A percentile compares a stretch with the other conserved stretches of the same genome.
Evolutionary conservation across 23 tunicate genomes (phyloP).

Genomic region (Styela clava): DNA sequence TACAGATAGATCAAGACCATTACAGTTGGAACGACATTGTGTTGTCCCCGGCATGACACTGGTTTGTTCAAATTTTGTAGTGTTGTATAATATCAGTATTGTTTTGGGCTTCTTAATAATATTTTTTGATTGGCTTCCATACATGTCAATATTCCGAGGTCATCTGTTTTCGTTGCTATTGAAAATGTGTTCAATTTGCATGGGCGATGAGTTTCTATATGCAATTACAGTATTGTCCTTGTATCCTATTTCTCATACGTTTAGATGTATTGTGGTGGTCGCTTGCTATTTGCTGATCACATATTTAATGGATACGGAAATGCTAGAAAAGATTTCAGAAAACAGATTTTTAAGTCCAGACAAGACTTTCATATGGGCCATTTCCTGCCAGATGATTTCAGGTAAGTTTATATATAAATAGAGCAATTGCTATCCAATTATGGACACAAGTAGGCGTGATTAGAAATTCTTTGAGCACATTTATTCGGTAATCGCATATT

Average conservation of each 20-base stretch:
- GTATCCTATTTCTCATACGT: too few relatives aligned
- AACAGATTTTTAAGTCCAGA: conserved; percentile 64
- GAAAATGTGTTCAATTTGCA: background rate
- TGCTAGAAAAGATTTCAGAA: conserved; percentile 78
- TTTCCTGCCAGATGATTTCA: conserved; percentile 87
- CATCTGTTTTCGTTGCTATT: background rate
- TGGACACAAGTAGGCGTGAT: too few relatives aligned
- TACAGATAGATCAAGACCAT: conserved; percentile 51
- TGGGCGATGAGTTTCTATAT: too few relatives aligned
- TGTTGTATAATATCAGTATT: too few relatives aligned
- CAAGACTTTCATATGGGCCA: conserved; percentile 52
- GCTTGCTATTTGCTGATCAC: conserved; percentile 84
- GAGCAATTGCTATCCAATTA: too few relatives aligned
- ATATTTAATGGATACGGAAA: conserved; percentile 96
- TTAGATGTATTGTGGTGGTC: conserved; percentile 89
- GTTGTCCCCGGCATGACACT: conserved; percentile 95
- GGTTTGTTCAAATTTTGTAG: too few relatives aligned
- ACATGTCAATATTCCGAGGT: background rate
- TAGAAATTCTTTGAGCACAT: too few relatives aligned
- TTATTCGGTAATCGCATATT: too few relatives aligned
- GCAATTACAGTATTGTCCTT: too few relatives aligned
- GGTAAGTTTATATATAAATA: too few relatives aligned
- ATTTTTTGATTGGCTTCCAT: too few relatives aligned
- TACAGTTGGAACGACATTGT: conserved; percentile 69
- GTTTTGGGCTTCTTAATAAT: too few relatives aligned